A percentile compares a stretch with the other conserved stretches of the same genome.
Evolutionary conservation across 1,140 invertebrate species (phyloP).

Genomic region (Mamestra configurata): DNA sequence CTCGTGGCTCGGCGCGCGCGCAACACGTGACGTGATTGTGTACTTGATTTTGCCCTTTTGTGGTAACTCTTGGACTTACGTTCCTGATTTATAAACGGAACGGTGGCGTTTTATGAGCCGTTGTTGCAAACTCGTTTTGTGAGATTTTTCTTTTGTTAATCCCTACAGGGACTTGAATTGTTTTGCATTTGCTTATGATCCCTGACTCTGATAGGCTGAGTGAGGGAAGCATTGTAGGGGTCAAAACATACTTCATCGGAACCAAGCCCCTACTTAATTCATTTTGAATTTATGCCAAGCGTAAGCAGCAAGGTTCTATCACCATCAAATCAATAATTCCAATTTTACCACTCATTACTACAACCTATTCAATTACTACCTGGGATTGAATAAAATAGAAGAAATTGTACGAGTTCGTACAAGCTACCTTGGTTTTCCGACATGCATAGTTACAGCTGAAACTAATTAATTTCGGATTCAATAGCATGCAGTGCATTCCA

Average conservation of each 20-base stretch:
- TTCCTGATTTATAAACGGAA: slow-evolving; percentile 54
- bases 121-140: slow-evolving; percentile 38
- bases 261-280: no score
- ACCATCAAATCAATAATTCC: neutral
- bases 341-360: neutral
- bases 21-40: slow-evolving; percentile 82
- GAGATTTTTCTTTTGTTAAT: slow-evolving; percentile 16
- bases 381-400: no score
- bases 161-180: neutral
- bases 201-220: neutral
- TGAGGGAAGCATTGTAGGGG: neutral
- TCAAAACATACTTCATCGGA: no score
- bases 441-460: neutral
- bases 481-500: neutral
- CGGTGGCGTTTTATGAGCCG: slow-evolving; percentile 25
- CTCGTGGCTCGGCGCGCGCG: slow-evolving; percentile 79
- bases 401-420: neutral
- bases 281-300: no score
- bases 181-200: neutral
- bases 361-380: no score
- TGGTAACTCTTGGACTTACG: slow-evolving; percentile 58
- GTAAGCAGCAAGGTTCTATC: no score
- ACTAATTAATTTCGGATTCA: neutral
- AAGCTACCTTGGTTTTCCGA: neutral
- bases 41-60: slow-evolving; percentile 78